Evolutionary conservation across 2,888 invertebrate genomes (phyloP).

Genomic region (Trachelus tabidus): DNA sequence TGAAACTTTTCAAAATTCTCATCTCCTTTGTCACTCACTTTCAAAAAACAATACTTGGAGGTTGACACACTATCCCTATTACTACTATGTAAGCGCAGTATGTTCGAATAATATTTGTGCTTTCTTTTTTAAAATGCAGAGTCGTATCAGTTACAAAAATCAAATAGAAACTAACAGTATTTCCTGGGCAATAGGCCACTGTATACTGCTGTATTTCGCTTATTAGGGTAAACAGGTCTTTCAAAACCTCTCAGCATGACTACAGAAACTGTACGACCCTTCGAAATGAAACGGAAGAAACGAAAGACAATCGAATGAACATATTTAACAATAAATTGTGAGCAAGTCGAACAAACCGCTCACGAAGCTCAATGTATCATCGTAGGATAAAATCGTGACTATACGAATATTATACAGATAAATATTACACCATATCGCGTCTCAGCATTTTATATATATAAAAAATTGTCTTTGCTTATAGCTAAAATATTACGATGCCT

Average conservation of each 20-base stretch:
- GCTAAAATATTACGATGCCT: conserved; percentile 64
- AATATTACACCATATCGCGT: conserved; percentile 50
- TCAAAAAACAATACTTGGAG: not conserved
- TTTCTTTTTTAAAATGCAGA: not conserved
- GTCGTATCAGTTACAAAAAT: not conserved
- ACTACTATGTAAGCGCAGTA: not conserved
- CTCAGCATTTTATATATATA: conserved; percentile 46
- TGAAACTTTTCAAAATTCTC: not conserved
- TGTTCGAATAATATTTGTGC: not conserved
- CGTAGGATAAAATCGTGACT: conserved; percentile 48
- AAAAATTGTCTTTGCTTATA: conserved; percentile 64
- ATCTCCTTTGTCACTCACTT: not conserved
- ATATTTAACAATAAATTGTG: not conserved
- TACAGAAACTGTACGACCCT: not conserved
- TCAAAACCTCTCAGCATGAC: not conserved
- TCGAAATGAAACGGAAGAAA: not conserved
- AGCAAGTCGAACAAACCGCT: conserved; percentile 32
- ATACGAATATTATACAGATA: conserved; percentile 50
- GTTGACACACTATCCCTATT: not conserved
- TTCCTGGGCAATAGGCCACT: not conserved
- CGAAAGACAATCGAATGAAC: not conserved
- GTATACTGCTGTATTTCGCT: not conserved
- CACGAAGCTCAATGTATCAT: conserved; percentile 36
- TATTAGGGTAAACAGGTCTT: not conserved
- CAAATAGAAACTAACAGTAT: not conserved